A percentile compares a stretch with the other conserved stretches of the same genome.
These are phyloP conservation scores for Incurvaria masculella DNA, from an alignment of 2,888 invertebrate genomes.

Conservation along the genomic window DNA sequence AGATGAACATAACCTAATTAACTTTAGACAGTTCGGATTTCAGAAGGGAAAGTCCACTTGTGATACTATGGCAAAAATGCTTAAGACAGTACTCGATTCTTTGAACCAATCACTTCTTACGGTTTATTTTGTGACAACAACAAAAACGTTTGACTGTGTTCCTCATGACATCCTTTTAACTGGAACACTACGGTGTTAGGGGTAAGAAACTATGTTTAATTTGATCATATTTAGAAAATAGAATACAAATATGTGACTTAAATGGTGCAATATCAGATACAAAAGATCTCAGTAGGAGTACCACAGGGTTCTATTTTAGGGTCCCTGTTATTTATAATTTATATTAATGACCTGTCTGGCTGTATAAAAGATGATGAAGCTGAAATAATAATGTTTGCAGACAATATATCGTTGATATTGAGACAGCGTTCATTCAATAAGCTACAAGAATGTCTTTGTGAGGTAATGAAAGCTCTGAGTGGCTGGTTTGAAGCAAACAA, in stretches of 20 bases:
- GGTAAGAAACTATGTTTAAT: neutral
- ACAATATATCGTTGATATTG: neutral
- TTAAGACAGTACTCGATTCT: neutral
- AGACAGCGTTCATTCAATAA: neutral
- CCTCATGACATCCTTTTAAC: neutral
- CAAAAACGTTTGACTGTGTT: neutral
- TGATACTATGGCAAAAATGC: neutral
- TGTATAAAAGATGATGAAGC: too few species aligned
- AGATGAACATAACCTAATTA: neutral
- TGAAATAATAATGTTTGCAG: too few species aligned
- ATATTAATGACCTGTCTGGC: neutral
- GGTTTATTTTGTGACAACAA: too few species aligned
- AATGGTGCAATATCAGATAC: neutral
- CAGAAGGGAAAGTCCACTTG: neutral
- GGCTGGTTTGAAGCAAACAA: neutral
- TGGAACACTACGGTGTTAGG: neutral
- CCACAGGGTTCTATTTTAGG: neutral
- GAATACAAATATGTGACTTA: neutral
- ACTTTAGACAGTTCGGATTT: neutral
- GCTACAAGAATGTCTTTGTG: neutral
- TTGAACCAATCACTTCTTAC: too few species aligned
- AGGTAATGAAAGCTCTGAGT: neutral
- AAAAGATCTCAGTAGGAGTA: neutral
- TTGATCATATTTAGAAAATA: neutral
- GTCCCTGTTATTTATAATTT: neutral